Conservation (phyloP, 1,140 invertebrate species). For the Melanaphis sacchari region DNA sequence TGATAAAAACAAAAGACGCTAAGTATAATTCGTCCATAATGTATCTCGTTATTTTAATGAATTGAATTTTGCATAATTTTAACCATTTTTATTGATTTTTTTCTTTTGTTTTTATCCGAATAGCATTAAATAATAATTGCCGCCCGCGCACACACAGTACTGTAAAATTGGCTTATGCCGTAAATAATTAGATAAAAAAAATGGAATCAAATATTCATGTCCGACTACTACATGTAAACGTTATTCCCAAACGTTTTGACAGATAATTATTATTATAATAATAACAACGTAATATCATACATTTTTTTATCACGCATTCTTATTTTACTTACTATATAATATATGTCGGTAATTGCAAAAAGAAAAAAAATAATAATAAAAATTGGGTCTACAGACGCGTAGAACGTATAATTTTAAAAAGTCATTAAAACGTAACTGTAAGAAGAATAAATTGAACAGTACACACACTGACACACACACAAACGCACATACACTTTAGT, state of each 20-base stretch:
- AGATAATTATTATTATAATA: background rate
- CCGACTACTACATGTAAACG: background rate
- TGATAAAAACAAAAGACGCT: background rate
- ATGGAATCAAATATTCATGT: background rate
- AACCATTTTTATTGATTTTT: background rate
- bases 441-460: conserved; percentile 1
- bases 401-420: conserved; percentile 13
- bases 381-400: background rate
- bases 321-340: background rate
- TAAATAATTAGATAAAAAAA: background rate
- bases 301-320: background rate
- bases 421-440: background rate
- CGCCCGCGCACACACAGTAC: too few species aligned
- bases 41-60: background rate
- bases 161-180: background rate
- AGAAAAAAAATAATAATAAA: conserved; percentile 10
- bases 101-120: background rate
- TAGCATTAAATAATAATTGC: background rate
- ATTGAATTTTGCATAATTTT: background rate
- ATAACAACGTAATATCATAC: conserved; percentile 7
- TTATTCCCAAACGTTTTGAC: background rate
- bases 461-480: background rate
- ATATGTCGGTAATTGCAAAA: conserved; percentile 10
- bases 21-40: background rate
- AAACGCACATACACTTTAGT: background rate